Evolutionary conservation across 1,140 invertebrate genomes (phyloP), one percentile per base, ranked within the genome.

Genomic region (Dreissena rostriformis): DNA sequence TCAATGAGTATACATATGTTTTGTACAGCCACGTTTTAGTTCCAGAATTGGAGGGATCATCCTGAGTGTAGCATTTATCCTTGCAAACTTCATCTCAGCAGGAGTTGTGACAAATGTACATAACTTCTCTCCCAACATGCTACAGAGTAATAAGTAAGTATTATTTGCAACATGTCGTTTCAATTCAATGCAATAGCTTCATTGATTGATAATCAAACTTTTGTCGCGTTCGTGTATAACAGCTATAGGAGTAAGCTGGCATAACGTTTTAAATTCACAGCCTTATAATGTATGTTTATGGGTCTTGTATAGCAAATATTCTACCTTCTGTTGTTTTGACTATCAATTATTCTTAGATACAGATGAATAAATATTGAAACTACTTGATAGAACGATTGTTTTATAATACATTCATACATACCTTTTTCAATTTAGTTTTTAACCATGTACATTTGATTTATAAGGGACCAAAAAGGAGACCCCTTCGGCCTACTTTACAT

Each of bases 101-200:
- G 84, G 77, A 10, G 66, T 81, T 1, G 28, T 85, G n/a, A 81
- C 84, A 0, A 70, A 63, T 53, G 71, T 71, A 22, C 39, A 85
- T 76, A 72, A 81, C 8, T 55, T 77, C 10, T 49, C 63, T 5
- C 53, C 75, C 14, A 77, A 77, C n/a, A 77, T 77, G 75, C 66
- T 77, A 51, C 22, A 66, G 26, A 2, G 39, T 39, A 39, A 39
- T 39, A 65, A 61, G 75, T 77, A 67, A 15, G 75, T 77, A 55
- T 72, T n/a, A n/a, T 67, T 15, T 24, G 0, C 29, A 39, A 39
- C 4, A 39, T 5, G 39, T 39, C 39, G 8, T 39, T 39, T 39
- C 2, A 39, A 39, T 39, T 39, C 8, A 39, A 2, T 2, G 39
- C 39, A 39, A 39, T 39, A 39, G 39, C 39, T 39, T 2, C 39